Conservation (phyloP, 1,140 invertebrate species). For the Lasioglossum baleicum region DNA sequence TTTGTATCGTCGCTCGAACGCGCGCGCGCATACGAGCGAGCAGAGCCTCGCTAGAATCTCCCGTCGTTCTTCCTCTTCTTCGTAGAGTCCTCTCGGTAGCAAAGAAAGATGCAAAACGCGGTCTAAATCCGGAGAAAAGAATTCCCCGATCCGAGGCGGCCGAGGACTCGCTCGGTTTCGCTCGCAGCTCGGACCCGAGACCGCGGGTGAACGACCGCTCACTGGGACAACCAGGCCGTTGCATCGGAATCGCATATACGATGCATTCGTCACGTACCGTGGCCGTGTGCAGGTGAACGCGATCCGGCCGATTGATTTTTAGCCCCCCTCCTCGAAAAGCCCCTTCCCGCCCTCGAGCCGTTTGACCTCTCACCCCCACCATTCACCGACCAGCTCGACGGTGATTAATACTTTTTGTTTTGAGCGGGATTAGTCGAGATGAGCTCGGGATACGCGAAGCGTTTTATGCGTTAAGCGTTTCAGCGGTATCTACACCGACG, state of each 20-base stretch:
- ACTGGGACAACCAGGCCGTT: slow-evolving; percentile 76
- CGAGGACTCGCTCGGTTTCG: slow-evolving; percentile 13
- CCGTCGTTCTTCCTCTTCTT: no score
- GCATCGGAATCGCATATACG: slow-evolving; percentile 69
- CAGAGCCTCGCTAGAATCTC: not conserved
- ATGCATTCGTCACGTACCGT: slow-evolving; percentile 69
- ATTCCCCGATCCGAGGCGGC: slow-evolving; percentile 10
- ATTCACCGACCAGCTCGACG: not conserved
- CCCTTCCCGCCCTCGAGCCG: not conserved
- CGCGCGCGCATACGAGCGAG: no score
- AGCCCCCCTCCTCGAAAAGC: not conserved
- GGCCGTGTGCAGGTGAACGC: slow-evolving; percentile 61
- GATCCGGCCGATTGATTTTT: slow-evolving; percentile 58
- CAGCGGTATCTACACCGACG: no score
- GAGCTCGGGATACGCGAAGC: not conserved
- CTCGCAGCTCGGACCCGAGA: slow-evolving; percentile 70
- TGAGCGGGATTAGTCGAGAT: not conserved
- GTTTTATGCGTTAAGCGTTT: no score
- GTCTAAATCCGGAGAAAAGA: slow-evolving; percentile 45
- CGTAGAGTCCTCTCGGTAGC: not conserved
- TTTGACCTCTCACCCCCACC: not conserved
- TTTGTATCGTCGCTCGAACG: not conserved
- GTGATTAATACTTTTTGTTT: slow-evolving; percentile 1
- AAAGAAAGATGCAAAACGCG: slow-evolving; percentile 25
- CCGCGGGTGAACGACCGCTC: slow-evolving; percentile 77